Evolutionary conservation across 2,113 vertebrate genomes (phyloP).

Genomic region (Grus americana): DNA sequence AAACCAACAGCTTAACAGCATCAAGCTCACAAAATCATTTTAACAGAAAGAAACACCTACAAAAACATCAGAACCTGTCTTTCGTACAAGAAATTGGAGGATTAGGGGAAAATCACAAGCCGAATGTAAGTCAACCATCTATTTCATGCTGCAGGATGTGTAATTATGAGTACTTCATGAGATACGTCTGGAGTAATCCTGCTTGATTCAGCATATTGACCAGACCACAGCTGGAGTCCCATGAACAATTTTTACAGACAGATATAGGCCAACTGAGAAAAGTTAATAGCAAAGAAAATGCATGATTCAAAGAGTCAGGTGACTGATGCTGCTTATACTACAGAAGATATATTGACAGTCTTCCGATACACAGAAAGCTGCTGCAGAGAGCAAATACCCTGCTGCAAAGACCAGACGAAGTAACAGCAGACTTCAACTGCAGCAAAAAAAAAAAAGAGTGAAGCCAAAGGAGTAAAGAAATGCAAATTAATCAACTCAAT

Average conservation of each 20-base stretch:
- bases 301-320: neutral
- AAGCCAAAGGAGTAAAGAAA: neutral
- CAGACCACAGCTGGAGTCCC: neutral
- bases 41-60: neutral
- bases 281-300: neutral
- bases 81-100: neutral
- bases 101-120: neutral
- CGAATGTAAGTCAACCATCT: neutral
- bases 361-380: neutral
- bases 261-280: neutral
- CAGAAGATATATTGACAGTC: neutral
- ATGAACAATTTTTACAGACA: neutral
- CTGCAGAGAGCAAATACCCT: neutral
- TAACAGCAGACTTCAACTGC: neutral
- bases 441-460: rapidly evolving
- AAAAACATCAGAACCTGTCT: neutral
- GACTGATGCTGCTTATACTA: neutral
- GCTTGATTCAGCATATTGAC: neutral
- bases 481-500: neutral
- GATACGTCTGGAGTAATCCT: neutral
- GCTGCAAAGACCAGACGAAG: neutral
- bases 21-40: neutral
- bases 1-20: neutral
- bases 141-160: neutral
- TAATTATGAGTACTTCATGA: neutral